Evolutionary conservation across 1,140 invertebrate genomes (phyloP).

Genomic region (Tetragnatha versicolor): DNA sequence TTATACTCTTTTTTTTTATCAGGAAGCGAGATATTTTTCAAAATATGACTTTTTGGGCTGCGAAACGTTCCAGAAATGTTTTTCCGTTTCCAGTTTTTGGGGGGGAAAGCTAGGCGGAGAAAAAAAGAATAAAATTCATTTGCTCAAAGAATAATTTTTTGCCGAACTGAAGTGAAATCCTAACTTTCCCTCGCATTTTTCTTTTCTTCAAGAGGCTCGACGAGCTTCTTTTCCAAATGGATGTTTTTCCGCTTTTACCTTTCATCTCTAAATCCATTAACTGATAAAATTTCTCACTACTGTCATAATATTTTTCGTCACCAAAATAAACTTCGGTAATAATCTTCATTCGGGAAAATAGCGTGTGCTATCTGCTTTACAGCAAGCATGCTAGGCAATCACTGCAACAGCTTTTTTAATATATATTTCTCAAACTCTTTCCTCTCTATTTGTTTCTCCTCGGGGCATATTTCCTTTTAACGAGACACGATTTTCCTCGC

Average conservation of each 20-base stretch:
- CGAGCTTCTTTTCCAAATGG: not conserved
- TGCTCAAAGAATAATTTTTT: not conserved
- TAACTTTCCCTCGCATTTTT: not conserved
- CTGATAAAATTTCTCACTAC: slow-evolving; percentile 38
- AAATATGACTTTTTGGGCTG: slow-evolving; percentile 26
- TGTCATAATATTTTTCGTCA: slow-evolving; percentile 1
- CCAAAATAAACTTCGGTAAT: slow-evolving; percentile 4
- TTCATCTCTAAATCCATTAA: slow-evolving; percentile 45
- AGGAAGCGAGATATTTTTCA: not conserved
- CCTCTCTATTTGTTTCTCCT: no score
- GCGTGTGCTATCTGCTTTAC: no score
- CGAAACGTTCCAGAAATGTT: not conserved
- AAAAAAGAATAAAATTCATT: slow-evolving; percentile 19
- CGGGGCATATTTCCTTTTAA: no score
- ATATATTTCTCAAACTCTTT: no score
- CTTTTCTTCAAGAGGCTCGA: not conserved
- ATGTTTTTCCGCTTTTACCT: not conserved
- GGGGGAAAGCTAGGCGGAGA: no score
- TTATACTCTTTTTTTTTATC: not conserved
- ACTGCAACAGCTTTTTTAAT: no score
- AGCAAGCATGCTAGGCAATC: not conserved
- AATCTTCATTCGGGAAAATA: not conserved
- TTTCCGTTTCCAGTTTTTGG: not conserved
- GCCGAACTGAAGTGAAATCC: not conserved
- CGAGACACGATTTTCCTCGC: no score